Evolutionary conservation across 2,888 invertebrate species (phyloP), one percentile per base, ranked within the genome.

Genomic region (Apodemia duryi): DNA sequence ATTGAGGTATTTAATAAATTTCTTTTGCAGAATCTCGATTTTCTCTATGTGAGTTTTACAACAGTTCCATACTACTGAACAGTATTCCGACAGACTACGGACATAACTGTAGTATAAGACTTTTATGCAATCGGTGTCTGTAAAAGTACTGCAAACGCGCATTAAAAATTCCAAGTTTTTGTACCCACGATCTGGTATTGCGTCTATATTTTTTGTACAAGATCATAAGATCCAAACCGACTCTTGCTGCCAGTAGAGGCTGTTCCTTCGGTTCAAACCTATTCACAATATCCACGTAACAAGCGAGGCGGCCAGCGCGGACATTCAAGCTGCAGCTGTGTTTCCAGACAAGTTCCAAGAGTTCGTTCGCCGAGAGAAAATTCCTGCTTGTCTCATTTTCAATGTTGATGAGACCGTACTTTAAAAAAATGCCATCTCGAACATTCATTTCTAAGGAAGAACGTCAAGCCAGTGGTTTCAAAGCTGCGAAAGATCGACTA

Each of bases 401-500:
- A 63, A 63, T 64, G 61, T 65, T 13, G 62, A 63, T 41, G n/a
- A 65, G 51, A 49, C 49, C 49, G 13, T 1, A 51, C 21, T 51
- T 51, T n/a, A 63, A 63, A 52, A 61, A 61, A 52, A 43, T 63
- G 54, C 63, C 66, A 29, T 65, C 67, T 63, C 61, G 66, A 63
- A 71, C 69, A 49, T 69, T 68, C 51, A 69, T 72, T 29, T 65
- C 65, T 28, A 65, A 66, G 32, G 64, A 68, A 67, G 69, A 70
- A 64, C 52, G 71, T 63, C 66, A 65, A 57, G 67, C 68, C 28
- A 67, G 67, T 65, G 72, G 72, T 60, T 78, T 73, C 68, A 75
- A 76, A 69, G 75, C 69, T 62, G 70, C 74, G n/a, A 76, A 77
- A 71, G 72, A 77, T 68, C 70, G 75, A 60, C 65, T 78, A 9